Evolutionary conservation across 1,140 invertebrate species (phyloP).

Genomic region (Holcopasites calliopsidis): DNA sequence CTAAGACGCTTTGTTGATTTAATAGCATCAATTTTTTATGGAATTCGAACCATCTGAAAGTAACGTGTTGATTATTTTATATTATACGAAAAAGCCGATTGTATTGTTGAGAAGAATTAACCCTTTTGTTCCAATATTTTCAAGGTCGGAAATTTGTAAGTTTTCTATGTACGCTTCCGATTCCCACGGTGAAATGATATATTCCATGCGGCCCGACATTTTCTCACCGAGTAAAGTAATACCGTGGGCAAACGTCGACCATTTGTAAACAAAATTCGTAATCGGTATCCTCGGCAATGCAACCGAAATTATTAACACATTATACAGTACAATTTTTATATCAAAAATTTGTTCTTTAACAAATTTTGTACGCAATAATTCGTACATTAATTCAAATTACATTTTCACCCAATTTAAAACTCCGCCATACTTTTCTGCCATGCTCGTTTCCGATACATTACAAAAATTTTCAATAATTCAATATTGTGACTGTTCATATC

Average conservation of each 20-base stretch:
- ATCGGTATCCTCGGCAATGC: background rate
- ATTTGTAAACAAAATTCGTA: conserved; percentile 73
- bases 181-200: conserved; percentile 79
- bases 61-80: conserved; percentile 26
- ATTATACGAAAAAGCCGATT: background rate
- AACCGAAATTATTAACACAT: too few species aligned
- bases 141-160: conserved; percentile 75
- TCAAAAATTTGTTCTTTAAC: too few species aligned
- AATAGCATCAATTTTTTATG: conserved; percentile 88
- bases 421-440: too few species aligned
- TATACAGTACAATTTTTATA: too few species aligned
- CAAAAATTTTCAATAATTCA: background rate
- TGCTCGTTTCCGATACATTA: too few species aligned
- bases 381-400: too few species aligned
- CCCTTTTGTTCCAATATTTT: conserved; percentile 79
- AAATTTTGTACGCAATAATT: too few species aligned
- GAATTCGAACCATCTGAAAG: conserved; percentile 86
- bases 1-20: conserved; percentile 89
- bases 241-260: conserved; percentile 47
- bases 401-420: too few species aligned
- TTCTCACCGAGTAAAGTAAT: conserved; percentile 21
- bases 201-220: conserved; percentile 72
- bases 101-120: conserved; percentile 57
- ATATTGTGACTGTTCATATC: background rate
- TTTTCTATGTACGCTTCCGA: conserved; percentile 79